Base-by-base conservation (phyloP, 2,797 vertebrate genomes). In the Alfaro cultratus region DNA sequence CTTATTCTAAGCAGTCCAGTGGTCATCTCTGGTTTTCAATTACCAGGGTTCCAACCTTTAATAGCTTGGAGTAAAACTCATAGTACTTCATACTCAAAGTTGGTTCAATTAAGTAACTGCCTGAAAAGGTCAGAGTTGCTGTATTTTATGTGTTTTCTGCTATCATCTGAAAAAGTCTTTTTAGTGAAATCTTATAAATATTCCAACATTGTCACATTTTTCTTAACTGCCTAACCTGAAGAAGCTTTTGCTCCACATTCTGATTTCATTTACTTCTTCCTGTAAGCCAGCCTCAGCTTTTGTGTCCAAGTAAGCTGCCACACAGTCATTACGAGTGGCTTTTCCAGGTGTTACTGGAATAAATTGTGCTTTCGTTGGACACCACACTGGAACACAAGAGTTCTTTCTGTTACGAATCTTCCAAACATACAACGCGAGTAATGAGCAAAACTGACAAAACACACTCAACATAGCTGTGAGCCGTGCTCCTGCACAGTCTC, bases 341-440 rank as follows among this genome's bases (percentile, higher is more conserved):
- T 86, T 80, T 84, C 82, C 88, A 81, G 67, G 75, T 91, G 86
- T 46, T 82, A 74, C 78, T 47, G 77, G 74, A 77, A 78, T 81
- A 67, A 87, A 76, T 72, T 34, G 34, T 72, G 78, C 89, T 89
- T 88, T 85, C 60, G 74, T 82, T 91, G 87, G 85, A 83, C 39
- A 7, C 64, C 39, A 23, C 47, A 5, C 36, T 39, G 74, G 36
- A 88, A 76, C 49, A 23, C 21, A 43, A 71, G 73, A 70, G 26
- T 16, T 73, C 55, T 47, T 60, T 74, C 74, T 76, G n/a, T 77
- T 29, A 76, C 21, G 73, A 57, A 80, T 39, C 34, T 71, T 81
- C 34, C 23, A 45, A 74, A 79, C 78, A 77, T 31, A 55, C 74
- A 80, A 71, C 80, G 68, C 72, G 39, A 73, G 72, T 77, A 81